These are phyloP conservation scores for Periophthalmus magnuspinnatus DNA, from an alignment of 2,797 vertebrate species.

Conservation along the genomic window DNA sequence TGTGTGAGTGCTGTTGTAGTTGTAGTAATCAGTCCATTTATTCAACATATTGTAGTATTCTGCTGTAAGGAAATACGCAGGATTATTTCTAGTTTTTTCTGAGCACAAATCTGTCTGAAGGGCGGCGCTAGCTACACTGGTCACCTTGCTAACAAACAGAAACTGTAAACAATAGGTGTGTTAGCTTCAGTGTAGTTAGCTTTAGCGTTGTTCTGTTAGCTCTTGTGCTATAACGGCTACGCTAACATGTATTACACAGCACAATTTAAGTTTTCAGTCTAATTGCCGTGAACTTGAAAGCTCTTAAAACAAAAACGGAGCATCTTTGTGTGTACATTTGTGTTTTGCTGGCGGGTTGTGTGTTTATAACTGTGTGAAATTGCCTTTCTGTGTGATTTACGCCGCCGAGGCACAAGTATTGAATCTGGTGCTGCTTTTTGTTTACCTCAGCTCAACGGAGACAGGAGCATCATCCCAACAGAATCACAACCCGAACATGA, in stretches of 20 bases:
- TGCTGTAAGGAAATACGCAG: no score
- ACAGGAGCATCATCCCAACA: conserved; percentile 39
- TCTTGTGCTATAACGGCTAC: background rate
- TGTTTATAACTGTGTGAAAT: conserved; percentile 22
- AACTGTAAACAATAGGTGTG: no score
- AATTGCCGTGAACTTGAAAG: background rate
- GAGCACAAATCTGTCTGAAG: no score
- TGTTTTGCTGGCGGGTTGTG: background rate
- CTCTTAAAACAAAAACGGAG: conserved; percentile 1
- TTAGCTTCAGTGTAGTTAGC: no score
- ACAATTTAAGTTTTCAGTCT: conserved; percentile 10
- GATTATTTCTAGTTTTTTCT: no score
- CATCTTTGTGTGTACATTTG: conserved; percentile 8
- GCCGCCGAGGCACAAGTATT: conserved; percentile 8
- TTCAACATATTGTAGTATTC: background rate
- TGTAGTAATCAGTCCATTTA: background rate
- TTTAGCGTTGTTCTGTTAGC: no score
- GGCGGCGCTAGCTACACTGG: no score
- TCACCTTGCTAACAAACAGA: no score
- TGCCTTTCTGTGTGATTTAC: conserved; percentile 18
- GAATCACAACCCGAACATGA: conserved; percentile 29
- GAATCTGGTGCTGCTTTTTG: conserved; percentile 20
- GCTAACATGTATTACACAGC: background rate
- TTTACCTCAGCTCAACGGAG: conserved; percentile 67
- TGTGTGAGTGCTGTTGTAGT: background rate